Base-by-base conservation (phyloP, 2,797 vertebrate species). In the Clangula hyemalis region DNA sequence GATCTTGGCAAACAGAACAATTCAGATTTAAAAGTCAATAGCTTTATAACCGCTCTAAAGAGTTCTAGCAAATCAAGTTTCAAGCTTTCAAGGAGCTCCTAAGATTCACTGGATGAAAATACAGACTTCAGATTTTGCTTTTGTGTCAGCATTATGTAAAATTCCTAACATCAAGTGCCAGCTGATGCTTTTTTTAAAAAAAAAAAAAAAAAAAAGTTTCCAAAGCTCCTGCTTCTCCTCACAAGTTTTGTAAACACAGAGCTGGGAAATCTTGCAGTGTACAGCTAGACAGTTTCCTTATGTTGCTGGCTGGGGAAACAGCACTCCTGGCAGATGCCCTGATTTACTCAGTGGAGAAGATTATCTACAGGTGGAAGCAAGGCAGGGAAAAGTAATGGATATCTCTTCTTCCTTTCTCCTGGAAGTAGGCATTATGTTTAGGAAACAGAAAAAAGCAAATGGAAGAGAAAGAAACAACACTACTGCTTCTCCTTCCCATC, bases 151-250 rank as follows among this genome's bases (percentile, higher is more conserved):
- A 61, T 76, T 84, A 64, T 88, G 66, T 39, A 81, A 89, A 93
- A 72, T 34, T 68, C 41, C 53, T 27, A 73, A 71, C 20, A 82
- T 30, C 45, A 90, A 89, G 85, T 60, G 38, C 66, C 78, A 93
- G 38, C 12, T 70, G 58, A 93, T 70, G 24, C 6, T 3, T 7
- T 65, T 28, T 14, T 32, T 18, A 43, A 47, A 47, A 12, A 49
- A 47, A 49, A 49, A 47, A 22, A 43, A 47, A 22, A 47, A 49
- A 49, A 49, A 27, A 73, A 62, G 27, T 88, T 87, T 86, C 47
- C 72, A 89, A 57, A 94, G 53, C 25, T 81, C 20, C 70, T 93
- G 62, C 51, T 92, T 96, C 71, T 94, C n/a, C 80, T 93, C 87
- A 74, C 11, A 86, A 70, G 32, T 83, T 74, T 61, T 90, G 87